phyloP scores from a whole-genome alignment of 2,888 invertebrate genomes.

The Lasioglossum calceatum region DNA sequence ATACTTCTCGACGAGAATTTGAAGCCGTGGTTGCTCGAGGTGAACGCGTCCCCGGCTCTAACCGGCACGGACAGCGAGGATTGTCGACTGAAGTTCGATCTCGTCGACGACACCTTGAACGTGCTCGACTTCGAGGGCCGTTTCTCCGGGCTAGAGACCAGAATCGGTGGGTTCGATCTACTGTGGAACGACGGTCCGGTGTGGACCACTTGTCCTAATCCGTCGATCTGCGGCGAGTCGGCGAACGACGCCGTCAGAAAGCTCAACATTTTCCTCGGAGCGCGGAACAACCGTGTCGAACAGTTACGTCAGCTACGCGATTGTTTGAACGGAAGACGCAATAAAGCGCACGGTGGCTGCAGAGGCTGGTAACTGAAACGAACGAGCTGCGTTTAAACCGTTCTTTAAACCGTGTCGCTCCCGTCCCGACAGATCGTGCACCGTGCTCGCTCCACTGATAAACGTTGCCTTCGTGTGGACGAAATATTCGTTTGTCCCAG shows the following conservation, averaged over 20 bases:
- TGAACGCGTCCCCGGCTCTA: constrained; percentile 87
- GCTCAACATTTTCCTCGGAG: constrained; percentile 79
- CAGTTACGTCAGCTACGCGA: constrained; percentile 71
- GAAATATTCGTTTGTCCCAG: too few relatives aligned
- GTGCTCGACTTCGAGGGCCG: constrained; percentile 87
- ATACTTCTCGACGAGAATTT: constrained; percentile 86
- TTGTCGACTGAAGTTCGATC: constrained; percentile 86
- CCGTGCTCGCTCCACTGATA: not conserved
- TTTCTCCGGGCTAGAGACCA: constrained; percentile 85
- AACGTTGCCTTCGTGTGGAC: not conserved
- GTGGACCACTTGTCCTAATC: constrained; percentile 73
- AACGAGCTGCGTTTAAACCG: constrained; percentile 13
- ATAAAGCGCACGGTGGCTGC: constrained; percentile 8
- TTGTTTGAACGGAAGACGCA: constrained; percentile 46
- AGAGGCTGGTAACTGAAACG: constrained; percentile 18
- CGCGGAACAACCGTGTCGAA: constrained; percentile 77
- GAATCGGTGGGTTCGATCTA: constrained; percentile 87
- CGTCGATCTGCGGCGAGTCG: constrained; percentile 55
- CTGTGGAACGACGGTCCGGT: constrained; percentile 86
- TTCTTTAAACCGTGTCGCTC: not conserved
- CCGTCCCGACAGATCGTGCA: not conserved
- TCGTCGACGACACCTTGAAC: constrained; percentile 87
- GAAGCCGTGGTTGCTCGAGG: constrained; percentile 87
- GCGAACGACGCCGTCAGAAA: constrained; percentile 59
- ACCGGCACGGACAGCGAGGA: constrained; percentile 87